Base-by-base conservation (phyloP, 2,113 vertebrate genomes). In the Spilogale gracilis region DNA sequence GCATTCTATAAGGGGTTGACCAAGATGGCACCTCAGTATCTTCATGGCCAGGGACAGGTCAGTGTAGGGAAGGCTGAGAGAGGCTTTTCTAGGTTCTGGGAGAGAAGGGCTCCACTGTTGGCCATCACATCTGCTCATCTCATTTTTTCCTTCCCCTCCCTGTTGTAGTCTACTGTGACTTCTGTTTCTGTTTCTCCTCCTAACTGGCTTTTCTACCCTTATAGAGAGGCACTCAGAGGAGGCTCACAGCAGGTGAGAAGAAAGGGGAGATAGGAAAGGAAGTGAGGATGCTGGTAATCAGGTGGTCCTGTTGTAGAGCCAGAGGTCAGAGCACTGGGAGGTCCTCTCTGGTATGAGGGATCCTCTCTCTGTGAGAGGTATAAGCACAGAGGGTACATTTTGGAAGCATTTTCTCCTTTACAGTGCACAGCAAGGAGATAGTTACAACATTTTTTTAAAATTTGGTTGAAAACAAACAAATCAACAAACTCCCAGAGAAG, bases 381-480 rank as follows among this genome's bases (percentile, higher is more conserved):
- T 1, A 54, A 89, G 65, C 45, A 63, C 52, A 48, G 0, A 25
- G 13, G 71, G 56, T 60, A 17, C 52, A 16, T 80, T 81, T 63
- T 69, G 50, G 38, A 71, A 76, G 16, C 16, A 18, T 45, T 54
- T 71, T 45, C 60, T 21, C 27, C 56, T 56, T 67, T 9, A 10
- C 25, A 50, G 25, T 76, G 25, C 73, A 50, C 73, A 50, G 25
- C 2, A 25, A 76, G 45, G 45, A 27, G 45, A 25, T 50, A 25
- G 45, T 76, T 76, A 13, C 73, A 17, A 30, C 45, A 25, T 93
- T 25, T 18, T n/a, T 71, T 94, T 87, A 73, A 89, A 30, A 67
- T 60, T 82, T 58, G 25, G 27, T 79, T 73, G 52, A 81, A 94
- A 97, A 95, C 61, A 95, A 88, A 90, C 58, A 86, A 74, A 89